Conservation (phyloP, 2,113 vertebrate genomes). For the Poeciliopsis prolifica region DNA sequence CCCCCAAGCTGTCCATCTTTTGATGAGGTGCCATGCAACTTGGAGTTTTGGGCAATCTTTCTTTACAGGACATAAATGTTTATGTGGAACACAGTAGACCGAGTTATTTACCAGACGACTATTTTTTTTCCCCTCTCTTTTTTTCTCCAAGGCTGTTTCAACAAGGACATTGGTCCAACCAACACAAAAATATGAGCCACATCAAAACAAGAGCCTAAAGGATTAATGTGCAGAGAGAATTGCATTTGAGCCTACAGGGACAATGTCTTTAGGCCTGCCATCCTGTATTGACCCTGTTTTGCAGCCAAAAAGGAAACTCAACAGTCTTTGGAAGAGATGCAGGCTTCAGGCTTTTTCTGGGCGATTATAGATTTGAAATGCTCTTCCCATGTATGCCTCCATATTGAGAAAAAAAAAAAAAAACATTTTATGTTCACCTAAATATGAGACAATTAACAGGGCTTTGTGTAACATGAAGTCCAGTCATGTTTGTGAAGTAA, state of each 20-base stretch:
- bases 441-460: too few relatives aligned
- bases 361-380: not conserved
- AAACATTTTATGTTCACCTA: too few relatives aligned
- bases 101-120: conserved; percentile 39
- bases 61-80: conserved; percentile 29
- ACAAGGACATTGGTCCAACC: conserved; percentile 54
- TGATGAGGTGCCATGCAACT: conserved; percentile 33
- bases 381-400: too few relatives aligned
- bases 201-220: conserved; percentile 54
- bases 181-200: conserved; percentile 12
- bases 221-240: conserved; percentile 11
- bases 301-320: not conserved
- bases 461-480: too few relatives aligned
- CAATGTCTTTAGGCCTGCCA: not conserved
- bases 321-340: not conserved
- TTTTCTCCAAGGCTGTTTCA: conserved; percentile 50
- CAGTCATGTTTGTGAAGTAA: too few relatives aligned
- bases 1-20: conserved; percentile 25
- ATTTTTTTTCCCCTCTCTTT: not conserved
- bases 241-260: conserved; percentile 6
- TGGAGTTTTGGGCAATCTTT: conserved; percentile 33
- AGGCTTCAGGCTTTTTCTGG: not conserved
- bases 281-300: conserved; percentile 8
- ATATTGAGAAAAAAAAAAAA: too few relatives aligned
- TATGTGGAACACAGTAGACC: conserved; percentile 20